phyloP scores from a whole-genome alignment of 2,888 invertebrate genomes.

The Phragmatobia fuliginosa region DNA sequence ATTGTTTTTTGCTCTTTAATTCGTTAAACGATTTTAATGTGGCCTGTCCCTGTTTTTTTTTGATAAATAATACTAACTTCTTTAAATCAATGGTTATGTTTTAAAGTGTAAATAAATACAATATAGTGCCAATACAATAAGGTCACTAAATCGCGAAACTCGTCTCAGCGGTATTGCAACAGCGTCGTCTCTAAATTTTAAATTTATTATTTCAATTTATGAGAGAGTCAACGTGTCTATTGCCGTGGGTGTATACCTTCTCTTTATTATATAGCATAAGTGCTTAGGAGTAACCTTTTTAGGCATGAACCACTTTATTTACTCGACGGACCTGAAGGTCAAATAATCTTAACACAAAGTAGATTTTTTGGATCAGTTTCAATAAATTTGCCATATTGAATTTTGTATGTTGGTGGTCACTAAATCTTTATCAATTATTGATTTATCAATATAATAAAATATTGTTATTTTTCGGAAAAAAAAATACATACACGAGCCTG shows the following conservation, averaged over 20 bases:
- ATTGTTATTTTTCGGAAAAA: too few species aligned
- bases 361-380: not conserved
- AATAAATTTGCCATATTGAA: not conserved
- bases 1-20: too few species aligned
- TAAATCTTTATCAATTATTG: too few species aligned
- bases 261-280: slow-evolving; percentile 49
- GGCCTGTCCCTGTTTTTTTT: too few species aligned
- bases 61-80: too few species aligned
- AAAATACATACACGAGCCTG: too few species aligned
- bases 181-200: not conserved
- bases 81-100: too few species aligned
- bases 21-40: too few species aligned
- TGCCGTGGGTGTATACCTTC: slow-evolving; percentile 66
- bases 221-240: slow-evolving; percentile 37
- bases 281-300: slow-evolving; percentile 58
- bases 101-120: too few species aligned
- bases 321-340: slow-evolving; percentile 22
- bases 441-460: too few species aligned
- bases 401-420: not conserved
- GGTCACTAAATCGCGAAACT: too few species aligned
- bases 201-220: slow-evolving; percentile 4
- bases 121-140: too few species aligned
- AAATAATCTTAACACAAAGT: not conserved
- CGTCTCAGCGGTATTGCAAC: not conserved
- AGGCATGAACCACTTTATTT: slow-evolving; percentile 57